phyloP scores from a whole-genome alignment of 2,797 vertebrate species.

The Monodelphis domestica region DNA sequence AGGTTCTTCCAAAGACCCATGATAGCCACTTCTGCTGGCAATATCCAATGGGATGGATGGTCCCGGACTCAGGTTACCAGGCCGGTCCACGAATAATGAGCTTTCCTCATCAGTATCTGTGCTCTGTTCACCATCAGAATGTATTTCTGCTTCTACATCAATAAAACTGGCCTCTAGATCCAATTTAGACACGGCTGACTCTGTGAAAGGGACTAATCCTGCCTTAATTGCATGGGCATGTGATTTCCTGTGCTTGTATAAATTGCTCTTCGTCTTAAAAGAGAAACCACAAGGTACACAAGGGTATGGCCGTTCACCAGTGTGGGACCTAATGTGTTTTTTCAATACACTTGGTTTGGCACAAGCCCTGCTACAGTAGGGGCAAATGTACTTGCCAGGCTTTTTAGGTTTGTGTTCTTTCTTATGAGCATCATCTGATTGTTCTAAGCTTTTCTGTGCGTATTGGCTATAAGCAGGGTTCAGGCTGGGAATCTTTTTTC shows the following conservation, averaged over 20 bases:
- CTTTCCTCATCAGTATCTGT: constrained; percentile 98
- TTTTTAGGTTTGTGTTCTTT: constrained; percentile 99
- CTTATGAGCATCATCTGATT: constrained; percentile 93
- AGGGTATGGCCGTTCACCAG: constrained; percentile 97
- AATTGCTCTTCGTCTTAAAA: constrained; percentile 99
- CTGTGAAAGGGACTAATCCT: constrained; percentile 95
- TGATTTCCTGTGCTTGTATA: constrained; percentile 99
- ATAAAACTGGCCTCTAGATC: constrained; percentile 93
- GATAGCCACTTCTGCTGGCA: constrained; percentile 82
- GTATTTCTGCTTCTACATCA: constrained; percentile 93
- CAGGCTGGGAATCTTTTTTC: constrained; percentile 95
- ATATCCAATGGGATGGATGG: constrained; percentile 85
- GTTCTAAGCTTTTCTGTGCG: constrained; percentile 93
- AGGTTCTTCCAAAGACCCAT: constrained; percentile 90
- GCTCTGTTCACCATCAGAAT: constrained; percentile 97
- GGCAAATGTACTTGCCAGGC: constrained; percentile 98
- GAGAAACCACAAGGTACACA: constrained; percentile 98
- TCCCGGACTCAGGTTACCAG: constrained; percentile 91
- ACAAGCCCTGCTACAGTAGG: constrained; percentile 97
- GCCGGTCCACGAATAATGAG: constrained; percentile 87
- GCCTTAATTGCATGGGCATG: constrained; percentile 99
- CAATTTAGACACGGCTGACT: constrained; percentile 92
- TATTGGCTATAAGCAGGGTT: constrained; percentile 94
- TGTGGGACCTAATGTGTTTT: constrained; percentile 99
- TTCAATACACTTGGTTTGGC: constrained; percentile 99